These are phyloP conservation scores for Naja naja DNA, from an alignment of 2,113 vertebrate genomes.

Conservation along the genomic window DNA sequence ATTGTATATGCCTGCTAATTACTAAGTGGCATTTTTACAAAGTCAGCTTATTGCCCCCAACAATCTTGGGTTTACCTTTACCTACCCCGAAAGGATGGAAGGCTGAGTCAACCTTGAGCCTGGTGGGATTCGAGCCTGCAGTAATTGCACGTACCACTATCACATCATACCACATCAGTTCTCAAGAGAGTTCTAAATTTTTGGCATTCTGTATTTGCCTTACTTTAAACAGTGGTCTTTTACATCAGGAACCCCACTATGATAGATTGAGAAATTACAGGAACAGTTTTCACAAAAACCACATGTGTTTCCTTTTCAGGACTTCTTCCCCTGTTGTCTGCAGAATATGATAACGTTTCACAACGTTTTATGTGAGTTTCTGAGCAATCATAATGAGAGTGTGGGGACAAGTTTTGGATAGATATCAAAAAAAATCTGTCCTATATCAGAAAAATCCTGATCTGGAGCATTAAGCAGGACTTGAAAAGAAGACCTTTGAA, in stretches of 20 bases:
- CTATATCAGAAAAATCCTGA: not conserved
- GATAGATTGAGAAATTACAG: not conserved
- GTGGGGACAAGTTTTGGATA: not conserved
- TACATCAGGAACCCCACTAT: not conserved
- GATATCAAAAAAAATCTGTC: not conserved
- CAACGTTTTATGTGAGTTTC: not conserved
- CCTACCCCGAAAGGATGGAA: no score
- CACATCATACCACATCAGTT: not conserved
- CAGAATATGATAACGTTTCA: not conserved
- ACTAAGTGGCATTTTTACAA: no score
- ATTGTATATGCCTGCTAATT: no score
- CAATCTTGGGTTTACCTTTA: no score
- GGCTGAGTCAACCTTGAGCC: no score
- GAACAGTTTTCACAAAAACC: not conserved
- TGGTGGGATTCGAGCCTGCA: no score
- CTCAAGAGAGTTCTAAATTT: not conserved
- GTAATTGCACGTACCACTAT: no score
- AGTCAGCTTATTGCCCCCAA: no score
- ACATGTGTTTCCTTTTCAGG: not conserved
- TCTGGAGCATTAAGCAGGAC: not conserved
- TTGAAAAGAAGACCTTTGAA: not conserved
- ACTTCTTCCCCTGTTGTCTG: not conserved
- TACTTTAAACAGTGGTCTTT: not conserved
- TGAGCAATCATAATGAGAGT: not conserved
- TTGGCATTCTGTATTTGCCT: not conserved